Base-by-base conservation (phyloP, 2,888 invertebrate species). In the Sisyra terminalis region DNA sequence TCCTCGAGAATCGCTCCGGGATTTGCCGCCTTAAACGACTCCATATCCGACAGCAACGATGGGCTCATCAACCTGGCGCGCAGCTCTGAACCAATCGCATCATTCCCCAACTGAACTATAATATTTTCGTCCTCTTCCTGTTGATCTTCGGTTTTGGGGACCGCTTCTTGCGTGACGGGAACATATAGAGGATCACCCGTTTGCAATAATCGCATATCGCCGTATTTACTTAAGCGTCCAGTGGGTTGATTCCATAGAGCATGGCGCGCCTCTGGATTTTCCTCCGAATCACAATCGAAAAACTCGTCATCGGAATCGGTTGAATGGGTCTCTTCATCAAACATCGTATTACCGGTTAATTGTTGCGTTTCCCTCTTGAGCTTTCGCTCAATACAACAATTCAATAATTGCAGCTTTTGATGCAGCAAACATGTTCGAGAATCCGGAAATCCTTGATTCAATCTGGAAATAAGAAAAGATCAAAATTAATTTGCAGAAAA, bases 1-100 rank as follows among this genome's bases (percentile, higher is more conserved):
- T 98, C 98, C 56, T 88, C 93, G 39, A 98, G 65, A 43, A 77
- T 70, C 7, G 84, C 79, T 3, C 83, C 85, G 0, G 96, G 96
- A 68, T 98, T 98, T 3, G 97, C 97, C 2, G 97, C 93, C 68
- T 97, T 98, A 61, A 98, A 98, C 1, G 96, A 87, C 60, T 96
- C 92, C 94, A 97, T 96, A 56, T 98, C 98, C 1, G 96, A 94
- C 2, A 88, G 69, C 10, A 98, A 67, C 0, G 92, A 88, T 0
- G 93, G 90, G 58, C 92, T 85, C 85, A 97, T 96, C 73, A 97
- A 83, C 57, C 85, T 76, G 0, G 94, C 89, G 44, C 93, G 73
- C 48, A 90, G 70, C 57, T 87, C 83, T 8, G 82, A 79, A 8
- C 83, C 85, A 53, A 80, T 77, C 8, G 86, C 79, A 53, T 87